Conservation (phyloP, 2,113 vertebrate species). For the Triplophysa rosa region DNA sequence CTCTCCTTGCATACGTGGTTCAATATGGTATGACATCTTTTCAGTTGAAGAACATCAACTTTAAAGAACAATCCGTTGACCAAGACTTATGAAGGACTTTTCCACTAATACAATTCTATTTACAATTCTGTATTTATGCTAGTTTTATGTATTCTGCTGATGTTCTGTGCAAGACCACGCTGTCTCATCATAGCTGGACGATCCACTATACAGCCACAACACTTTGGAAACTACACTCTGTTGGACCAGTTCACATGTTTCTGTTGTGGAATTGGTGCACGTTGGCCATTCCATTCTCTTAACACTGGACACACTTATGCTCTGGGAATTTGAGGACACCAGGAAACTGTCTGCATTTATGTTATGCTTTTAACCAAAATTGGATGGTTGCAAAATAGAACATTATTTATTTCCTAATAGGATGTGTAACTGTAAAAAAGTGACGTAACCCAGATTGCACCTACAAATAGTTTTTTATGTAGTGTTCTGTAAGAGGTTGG, state of each 20-base stretch:
- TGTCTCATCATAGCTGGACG: too few relatives aligned
- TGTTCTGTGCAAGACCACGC: not conserved
- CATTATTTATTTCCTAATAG: not conserved
- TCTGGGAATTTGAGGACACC: not conserved
- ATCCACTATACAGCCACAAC: too few relatives aligned
- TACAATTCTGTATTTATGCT: not conserved
- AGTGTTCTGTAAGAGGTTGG: too few relatives aligned
- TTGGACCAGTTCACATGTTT: too few relatives aligned
- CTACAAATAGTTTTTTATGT: too few relatives aligned
- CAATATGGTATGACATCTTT: not conserved
- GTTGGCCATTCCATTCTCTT: not conserved
- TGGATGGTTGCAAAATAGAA: not conserved
- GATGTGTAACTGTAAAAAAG: too few relatives aligned
- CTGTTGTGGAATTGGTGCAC: too few relatives aligned
- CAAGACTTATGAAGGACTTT: not conserved
- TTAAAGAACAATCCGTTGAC: not conserved
- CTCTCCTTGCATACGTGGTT: not conserved
- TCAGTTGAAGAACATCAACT: not conserved
- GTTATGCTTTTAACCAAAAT: not conserved
- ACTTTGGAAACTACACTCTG: too few relatives aligned
- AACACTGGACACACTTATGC: not conserved
- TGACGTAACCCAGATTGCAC: too few relatives aligned
- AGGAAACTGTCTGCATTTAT: not conserved
- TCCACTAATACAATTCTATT: not conserved
- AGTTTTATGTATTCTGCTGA: not conserved